phyloP scores from a whole-genome alignment of 2,113 vertebrate genomes.

The Oxyruncus cristatus region DNA sequence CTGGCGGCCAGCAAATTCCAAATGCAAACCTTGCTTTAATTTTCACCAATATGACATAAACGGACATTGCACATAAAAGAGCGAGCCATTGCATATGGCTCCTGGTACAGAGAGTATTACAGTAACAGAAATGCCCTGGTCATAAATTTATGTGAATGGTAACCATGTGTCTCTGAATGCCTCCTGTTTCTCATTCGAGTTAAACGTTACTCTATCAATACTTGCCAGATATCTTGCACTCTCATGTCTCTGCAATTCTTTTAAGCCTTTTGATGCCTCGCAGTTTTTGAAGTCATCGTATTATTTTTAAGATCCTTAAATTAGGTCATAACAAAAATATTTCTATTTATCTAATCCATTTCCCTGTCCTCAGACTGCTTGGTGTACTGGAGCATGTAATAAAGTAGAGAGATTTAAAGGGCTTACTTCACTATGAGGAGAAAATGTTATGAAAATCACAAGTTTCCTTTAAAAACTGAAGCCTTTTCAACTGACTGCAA shows the following conservation, averaged over 20 bases:
- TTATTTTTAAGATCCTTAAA: conserved; percentile 47
- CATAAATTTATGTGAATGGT: conserved; percentile 55
- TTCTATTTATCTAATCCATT: conserved; percentile 58
- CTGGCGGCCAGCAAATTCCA: neutral
- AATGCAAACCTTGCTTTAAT: conserved; percentile 24
- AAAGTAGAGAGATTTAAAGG: conserved; percentile 9
- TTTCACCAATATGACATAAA: conserved; percentile 19
- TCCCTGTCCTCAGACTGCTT: neutral
- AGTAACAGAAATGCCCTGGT: conserved; percentile 40
- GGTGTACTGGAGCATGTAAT: conserved; percentile 2
- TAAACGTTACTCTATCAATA: conserved; percentile 18
- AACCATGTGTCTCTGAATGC: conserved; percentile 56
- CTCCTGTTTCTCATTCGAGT: conserved; percentile 61
- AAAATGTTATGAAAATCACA: conserved; percentile 31
- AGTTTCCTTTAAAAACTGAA: neutral
- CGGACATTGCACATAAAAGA: neutral
- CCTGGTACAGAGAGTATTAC: conserved; percentile 31
- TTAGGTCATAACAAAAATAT: conserved; percentile 63
- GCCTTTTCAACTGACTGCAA: neutral
- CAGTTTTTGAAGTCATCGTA: conserved; percentile 9
- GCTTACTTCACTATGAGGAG: neutral
- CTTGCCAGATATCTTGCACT: conserved; percentile 48
- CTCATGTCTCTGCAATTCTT: conserved; percentile 32
- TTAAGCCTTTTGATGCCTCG: conserved; percentile 45
- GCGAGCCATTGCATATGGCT: neutral